These are phyloP conservation scores for Heliocidaris erythrogramma DNA, from an alignment of 35 echinoderm and acorn worm species.

Conservation along the genomic window DNA sequence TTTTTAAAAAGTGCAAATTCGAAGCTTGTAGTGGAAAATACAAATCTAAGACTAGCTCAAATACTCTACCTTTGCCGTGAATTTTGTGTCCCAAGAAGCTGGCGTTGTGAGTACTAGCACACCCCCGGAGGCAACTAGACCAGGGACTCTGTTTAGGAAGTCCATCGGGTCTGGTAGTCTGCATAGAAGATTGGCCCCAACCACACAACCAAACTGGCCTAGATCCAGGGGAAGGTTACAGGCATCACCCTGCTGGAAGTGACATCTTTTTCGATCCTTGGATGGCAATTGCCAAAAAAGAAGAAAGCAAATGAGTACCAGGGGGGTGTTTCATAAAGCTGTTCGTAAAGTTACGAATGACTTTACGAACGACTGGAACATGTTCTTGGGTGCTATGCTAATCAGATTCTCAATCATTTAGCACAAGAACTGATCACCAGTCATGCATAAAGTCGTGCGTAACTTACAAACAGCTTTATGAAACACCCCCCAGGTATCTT, in stretches of 20 bases:
- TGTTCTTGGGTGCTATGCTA: too few relatives aligned
- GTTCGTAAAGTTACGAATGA: too few relatives aligned
- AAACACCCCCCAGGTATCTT: too few relatives aligned
- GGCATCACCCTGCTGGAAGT: conserved; percentile 91
- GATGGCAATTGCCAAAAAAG: not conserved
- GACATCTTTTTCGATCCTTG: conserved; percentile 77
- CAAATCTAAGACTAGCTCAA: not conserved
- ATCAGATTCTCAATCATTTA: too few relatives aligned
- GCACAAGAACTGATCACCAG: too few relatives aligned
- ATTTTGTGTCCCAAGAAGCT: conserved; percentile 72
- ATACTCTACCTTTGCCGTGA: conserved; percentile 79
- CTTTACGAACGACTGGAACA: too few relatives aligned
- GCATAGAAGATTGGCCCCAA: conserved; percentile 89
- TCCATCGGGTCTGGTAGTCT: conserved; percentile 83
- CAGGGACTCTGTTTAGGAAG: conserved; percentile 80
- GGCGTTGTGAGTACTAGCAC: conserved; percentile 85
- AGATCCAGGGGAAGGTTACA: conserved; percentile 84
- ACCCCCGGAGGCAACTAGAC: conserved; percentile 84
- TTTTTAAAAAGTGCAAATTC: not conserved
- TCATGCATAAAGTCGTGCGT: too few relatives aligned
- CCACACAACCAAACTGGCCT: conserved; percentile 97
- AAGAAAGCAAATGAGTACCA: not conserved
- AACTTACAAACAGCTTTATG: too few relatives aligned
- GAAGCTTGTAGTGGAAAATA: not conserved
- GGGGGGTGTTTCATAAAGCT: too few relatives aligned